These are phyloP conservation scores for Scomberomorus guttatus DNA, from an alignment of 2,797 vertebrate genomes.

Conservation along the genomic window DNA sequence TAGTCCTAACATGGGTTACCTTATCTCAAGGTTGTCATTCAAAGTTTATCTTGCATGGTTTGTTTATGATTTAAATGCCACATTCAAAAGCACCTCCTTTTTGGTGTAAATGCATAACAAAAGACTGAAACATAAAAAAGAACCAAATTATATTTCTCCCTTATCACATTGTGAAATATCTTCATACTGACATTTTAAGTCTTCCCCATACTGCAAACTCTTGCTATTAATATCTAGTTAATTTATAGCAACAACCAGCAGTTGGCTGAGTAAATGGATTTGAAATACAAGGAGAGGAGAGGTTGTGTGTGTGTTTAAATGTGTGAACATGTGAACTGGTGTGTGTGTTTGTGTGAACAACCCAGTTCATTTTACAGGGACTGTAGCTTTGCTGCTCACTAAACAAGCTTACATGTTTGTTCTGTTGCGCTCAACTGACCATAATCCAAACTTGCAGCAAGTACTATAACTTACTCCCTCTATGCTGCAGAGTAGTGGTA, in stretches of 20 bases:
- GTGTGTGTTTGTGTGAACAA: neutral
- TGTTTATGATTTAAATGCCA: neutral
- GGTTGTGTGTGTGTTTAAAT: neutral
- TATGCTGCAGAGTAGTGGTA: neutral
- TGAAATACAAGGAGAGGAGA: neutral
- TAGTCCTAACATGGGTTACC: neutral
- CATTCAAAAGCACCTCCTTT: neutral
- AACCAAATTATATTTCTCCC: no score
- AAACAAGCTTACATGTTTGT: neutral
- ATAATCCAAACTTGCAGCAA: neutral
- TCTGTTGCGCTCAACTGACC: neutral
- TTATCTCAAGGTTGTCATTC: neutral
- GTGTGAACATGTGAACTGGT: slow-evolving; percentile 6
- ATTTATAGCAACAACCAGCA: neutral
- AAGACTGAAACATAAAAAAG: neutral
- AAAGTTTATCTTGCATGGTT: neutral
- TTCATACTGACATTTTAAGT: neutral
- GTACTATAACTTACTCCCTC: neutral
- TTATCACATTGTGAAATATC: neutral
- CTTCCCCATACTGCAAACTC: neutral
- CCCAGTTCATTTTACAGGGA: neutral
- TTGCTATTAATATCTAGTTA: neutral
- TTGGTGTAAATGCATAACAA: neutral
- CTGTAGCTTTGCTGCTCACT: neutral
- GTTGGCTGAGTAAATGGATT: neutral